Base-by-base conservation (phyloP, 2,888 invertebrate species). In the Drosophila pseudotakahashii region DNA sequence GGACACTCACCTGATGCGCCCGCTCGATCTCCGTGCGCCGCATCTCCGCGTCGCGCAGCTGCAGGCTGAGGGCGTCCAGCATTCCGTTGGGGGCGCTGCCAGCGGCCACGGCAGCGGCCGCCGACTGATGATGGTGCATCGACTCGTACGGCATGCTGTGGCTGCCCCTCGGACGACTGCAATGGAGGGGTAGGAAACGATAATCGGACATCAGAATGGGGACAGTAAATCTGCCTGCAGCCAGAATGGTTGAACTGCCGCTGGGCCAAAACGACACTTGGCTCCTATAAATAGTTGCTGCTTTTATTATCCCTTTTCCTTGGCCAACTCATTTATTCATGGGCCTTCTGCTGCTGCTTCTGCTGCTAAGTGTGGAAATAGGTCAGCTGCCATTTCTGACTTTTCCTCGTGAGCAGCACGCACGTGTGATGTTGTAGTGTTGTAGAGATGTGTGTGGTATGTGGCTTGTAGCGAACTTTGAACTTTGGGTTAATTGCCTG, bases 21-120 rank as follows among this genome's bases (percentile, higher is more conserved):
- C 95, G 94, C 92, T 96, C 96, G 79, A 96, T 94, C 89, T 96
- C 96, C 16, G 95, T 94, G 74, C 96, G 94, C 75, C 95, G 94
- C 80, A 95, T 94, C 93, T 96, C 96, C 72, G 96, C 95, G 88
- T 96, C 96, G 85, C 96, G 95, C 92, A 96, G 94, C 91, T 96
- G 95, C 93, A 96, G 92, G 88, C 95, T 94, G 89, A 95, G 92
- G 84, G 93, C 91, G 90, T 94, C 94, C 92, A 94, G 91, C 91
- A 93, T 92, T 77, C 92, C 91, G 74, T 90, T 90, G 41, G 89
- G 79, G 68, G 84, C 77, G 69, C 76, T 76, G 73, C 84, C 83
- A 72, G 89, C 82, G 77, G 87, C 84, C 68, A 88, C 84, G 57
- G 88, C 84, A 81, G 89, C 81, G 74, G 90, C 87, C 73, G 90